A percentile compares a stretch with the other conserved stretches of the same genome.
phyloP scores from a whole-genome alignment of 2,888 invertebrate species.

The Trichopoda pennipes region DNA sequence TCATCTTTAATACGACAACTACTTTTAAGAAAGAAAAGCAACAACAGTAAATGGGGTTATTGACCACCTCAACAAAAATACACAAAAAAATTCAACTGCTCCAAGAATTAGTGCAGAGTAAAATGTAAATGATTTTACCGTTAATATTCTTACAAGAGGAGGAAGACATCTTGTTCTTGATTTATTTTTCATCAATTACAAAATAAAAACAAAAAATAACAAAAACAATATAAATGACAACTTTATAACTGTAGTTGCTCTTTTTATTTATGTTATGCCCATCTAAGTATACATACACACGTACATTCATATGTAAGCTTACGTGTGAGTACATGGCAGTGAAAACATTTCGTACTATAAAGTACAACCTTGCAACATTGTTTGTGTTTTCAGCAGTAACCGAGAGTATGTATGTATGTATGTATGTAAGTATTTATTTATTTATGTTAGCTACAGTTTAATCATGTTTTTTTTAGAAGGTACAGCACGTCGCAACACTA shows the following conservation, averaged over 20 bases:
- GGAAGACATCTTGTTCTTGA: neutral
- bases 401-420: neutral
- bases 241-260: neutral
- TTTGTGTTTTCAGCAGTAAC: too few species aligned
- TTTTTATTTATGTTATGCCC: too few species aligned
- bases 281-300: too few species aligned
- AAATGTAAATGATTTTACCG: slow-evolving; percentile 26
- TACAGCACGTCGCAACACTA: slow-evolving; percentile 19
- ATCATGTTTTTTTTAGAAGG: slow-evolving; percentile 23
- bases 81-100: slow-evolving; percentile 2
- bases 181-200: neutral
- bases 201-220: too few species aligned
- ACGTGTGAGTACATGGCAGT: too few species aligned
- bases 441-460: slow-evolving; percentile 12
- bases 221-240: slow-evolving; percentile 18
- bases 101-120: slow-evolving; percentile 56
- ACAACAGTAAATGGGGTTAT: slow-evolving; percentile 31
- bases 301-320: too few species aligned
- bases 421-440: neutral
- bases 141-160: neutral
- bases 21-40: slow-evolving; percentile 1
- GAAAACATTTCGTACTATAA: too few species aligned
- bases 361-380: too few species aligned
- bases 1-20: slow-evolving; percentile 7
- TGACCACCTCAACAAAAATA: slow-evolving; percentile 32